Evolutionary conservation across 2,888 invertebrate genomes (phyloP), one percentile per base, ranked within the genome.

Genomic region (Aradus depressus): DNA sequence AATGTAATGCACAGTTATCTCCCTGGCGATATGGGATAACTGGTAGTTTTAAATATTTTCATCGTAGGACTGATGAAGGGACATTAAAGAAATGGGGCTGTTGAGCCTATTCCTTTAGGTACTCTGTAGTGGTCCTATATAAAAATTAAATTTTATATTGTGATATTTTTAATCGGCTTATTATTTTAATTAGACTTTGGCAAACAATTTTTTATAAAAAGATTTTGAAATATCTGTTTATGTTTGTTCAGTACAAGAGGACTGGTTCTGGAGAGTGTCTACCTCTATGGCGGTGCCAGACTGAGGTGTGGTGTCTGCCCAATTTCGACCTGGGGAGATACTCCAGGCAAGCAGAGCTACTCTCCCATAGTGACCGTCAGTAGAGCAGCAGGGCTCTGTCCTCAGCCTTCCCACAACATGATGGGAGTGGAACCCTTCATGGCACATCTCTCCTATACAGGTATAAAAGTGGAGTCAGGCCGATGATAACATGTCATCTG

Each of bases 371-470:
- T 51, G 1, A 38, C 37, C 8, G 42, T 54, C 32, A 53, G 45
- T 21, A 21, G 44, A 5, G 31, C 38, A 18, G 43, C 49, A 12
- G 54, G 51, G 22, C 14, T 44, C 19, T 54, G 54, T 28, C 51
- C 51, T 3, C 37, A 41, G 4, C 48, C 51, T 8, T 45, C 47
- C 32, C 43, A 54, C 14, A 54, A 54, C 37, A 48, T 51, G 51
- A 47, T 54, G 5, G 54, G 54, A 19, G 54, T 51, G 10, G 54
- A 54, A 31, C 54, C 54, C 3, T 54, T 51, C 51, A 51, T 51
- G 35, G 49, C 54, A n/a, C 51, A 54, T 28, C 43, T 54, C 12
- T 32, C 26, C 10, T 51, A 51, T 26, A 42, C 44, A 18, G 54
- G 54, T 54, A 28, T 26, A 12, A 10, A 28, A 28, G 28, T 8